Percentiles rank a stretch among this genome's conserved stretches.
Conservation (phyloP, 2,888 invertebrate genomes). For the Drosophila falleni region DNA sequence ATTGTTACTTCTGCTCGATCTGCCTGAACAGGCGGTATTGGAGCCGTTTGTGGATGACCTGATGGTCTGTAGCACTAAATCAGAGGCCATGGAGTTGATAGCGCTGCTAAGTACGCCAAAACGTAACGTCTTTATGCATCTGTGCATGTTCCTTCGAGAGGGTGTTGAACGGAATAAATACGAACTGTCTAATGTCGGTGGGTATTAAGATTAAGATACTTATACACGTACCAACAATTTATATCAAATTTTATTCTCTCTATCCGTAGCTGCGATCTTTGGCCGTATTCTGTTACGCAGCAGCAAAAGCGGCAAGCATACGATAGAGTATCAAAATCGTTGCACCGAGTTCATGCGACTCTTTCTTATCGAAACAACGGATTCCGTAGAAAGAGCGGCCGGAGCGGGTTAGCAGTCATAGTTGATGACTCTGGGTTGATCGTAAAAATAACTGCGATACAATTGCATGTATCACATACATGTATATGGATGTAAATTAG, state of each 20-base stretch:
- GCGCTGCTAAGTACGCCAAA: constrained; percentile 91
- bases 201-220: constrained; percentile 20
- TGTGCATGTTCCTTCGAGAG: constrained; percentile 92
- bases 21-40: constrained; percentile 95
- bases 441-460: not conserved
- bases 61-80: constrained; percentile 91
- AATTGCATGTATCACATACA: constrained; percentile 27
- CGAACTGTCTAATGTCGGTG: constrained; percentile 92
- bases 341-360: constrained; percentile 82
- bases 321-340: constrained; percentile 66
- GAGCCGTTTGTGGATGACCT: constrained; percentile 94
- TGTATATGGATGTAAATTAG: constrained; percentile 55
- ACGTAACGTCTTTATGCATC: constrained; percentile 93
- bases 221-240: not conserved
- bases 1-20: constrained; percentile 93
- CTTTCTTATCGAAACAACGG: constrained; percentile 78
- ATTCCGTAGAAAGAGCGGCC: constrained; percentile 14
- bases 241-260: not conserved
- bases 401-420: constrained; percentile 47
- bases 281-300: constrained; percentile 90
- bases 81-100: constrained; percentile 93
- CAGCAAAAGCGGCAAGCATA: constrained; percentile 39
- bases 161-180: constrained; percentile 88
- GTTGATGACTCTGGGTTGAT: constrained; percentile 5
- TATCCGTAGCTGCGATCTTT: constrained; percentile 90